Percentiles rank a stretch among this genome's conserved stretches.
Evolutionary conservation across 1,140 invertebrate species (phyloP).

Genomic region (Orussus abietinus): DNA sequence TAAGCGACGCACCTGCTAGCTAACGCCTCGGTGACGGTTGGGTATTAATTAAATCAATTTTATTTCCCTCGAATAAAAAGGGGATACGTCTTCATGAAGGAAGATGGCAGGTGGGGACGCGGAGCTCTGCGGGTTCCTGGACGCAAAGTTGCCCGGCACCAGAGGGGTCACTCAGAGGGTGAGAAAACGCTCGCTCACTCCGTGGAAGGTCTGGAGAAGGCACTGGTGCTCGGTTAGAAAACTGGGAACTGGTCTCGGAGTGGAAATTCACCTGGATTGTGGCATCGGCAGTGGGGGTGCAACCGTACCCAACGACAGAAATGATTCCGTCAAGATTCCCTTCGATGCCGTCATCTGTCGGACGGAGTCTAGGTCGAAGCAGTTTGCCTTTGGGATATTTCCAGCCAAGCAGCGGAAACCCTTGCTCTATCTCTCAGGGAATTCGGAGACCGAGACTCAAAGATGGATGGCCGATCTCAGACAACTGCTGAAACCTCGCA

Average conservation of each 20-base stretch:
- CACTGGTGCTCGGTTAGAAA: constrained; percentile 48
- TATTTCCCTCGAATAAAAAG: no score
- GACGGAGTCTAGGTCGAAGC: constrained; percentile 56
- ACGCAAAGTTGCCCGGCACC: constrained; percentile 38
- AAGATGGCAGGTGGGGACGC: constrained; percentile 27
- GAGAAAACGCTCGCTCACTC: constrained; percentile 30
- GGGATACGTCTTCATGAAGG: no score
- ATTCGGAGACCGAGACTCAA: constrained; percentile 55
- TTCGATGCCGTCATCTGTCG: constrained; percentile 48
- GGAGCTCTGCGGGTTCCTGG: constrained; percentile 41
- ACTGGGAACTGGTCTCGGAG: constrained; percentile 28
- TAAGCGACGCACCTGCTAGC: no score
- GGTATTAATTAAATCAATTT: no score
- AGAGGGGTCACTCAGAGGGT: constrained; percentile 35
- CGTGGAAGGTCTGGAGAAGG: constrained; percentile 47
- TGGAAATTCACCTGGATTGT: constrained; percentile 42
- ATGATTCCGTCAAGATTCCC: constrained; percentile 42
- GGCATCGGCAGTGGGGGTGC: constrained; percentile 21
- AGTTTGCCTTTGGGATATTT: constrained; percentile 57
- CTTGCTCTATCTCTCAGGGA: constrained; percentile 51
- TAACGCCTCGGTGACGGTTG: no score
- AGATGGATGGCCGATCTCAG: constrained; percentile 56
- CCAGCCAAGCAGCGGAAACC: constrained; percentile 50
- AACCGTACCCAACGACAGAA: constrained; percentile 19
- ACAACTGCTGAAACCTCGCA: constrained; percentile 47